phyloP scores from a whole-genome alignment of 2,113 vertebrate genomes.

The Caracal caracal region DNA sequence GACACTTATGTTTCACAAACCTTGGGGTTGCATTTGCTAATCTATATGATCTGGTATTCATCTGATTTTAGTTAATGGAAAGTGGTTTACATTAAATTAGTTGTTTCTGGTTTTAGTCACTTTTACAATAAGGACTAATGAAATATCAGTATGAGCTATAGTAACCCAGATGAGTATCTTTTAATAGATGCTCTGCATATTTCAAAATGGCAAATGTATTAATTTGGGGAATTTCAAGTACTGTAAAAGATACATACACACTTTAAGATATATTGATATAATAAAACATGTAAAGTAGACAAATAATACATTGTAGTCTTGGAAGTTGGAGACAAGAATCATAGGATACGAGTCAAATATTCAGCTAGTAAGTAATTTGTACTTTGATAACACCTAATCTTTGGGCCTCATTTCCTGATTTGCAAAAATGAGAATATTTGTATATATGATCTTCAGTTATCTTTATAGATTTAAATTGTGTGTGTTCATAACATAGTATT shows the following conservation, averaged over 20 bases:
- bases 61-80: neutral
- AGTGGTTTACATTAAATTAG: neutral
- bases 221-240: neutral
- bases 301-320: neutral
- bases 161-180: neutral
- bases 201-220: neutral
- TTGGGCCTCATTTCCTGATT: neutral
- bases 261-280: neutral
- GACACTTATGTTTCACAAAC: neutral
- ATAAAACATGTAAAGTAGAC: neutral
- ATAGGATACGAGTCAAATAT: neutral
- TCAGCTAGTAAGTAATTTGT: slow-evolving; percentile 2
- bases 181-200: neutral
- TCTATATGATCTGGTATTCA: neutral
- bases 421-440: neutral
- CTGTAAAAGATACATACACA: neutral
- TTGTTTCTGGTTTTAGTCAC: neutral
- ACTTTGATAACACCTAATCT: neutral
- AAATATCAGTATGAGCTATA: neutral
- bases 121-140: neutral
- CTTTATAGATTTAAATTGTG: neutral
- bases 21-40: neutral
- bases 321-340: neutral
- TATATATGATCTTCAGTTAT: neutral
- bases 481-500: neutral